Evolutionary conservation across 2,888 invertebrate genomes (phyloP).

Genomic region (Andrena flavipes): DNA sequence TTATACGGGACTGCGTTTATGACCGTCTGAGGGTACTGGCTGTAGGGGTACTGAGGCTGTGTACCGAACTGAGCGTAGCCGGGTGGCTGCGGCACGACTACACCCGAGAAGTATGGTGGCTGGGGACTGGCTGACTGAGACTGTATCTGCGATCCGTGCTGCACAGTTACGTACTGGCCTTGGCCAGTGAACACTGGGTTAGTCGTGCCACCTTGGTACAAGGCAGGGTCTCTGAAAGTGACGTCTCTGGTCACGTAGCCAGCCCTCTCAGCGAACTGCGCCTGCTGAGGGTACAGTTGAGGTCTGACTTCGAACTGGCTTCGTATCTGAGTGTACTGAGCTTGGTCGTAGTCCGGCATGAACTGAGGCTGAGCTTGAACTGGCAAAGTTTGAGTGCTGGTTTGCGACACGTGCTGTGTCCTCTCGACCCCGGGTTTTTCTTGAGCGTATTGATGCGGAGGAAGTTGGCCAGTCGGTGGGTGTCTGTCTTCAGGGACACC

Average conservation of each 20-base stretch:
- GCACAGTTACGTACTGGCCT: constrained; percentile 80
- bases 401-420: constrained; percentile 79
- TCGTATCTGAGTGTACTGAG: constrained; percentile 80
- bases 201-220: constrained; percentile 76
- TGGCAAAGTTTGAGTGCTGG: constrained; percentile 79
- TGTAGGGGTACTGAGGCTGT: constrained; percentile 79
- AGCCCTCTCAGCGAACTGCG: constrained; percentile 78
- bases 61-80: constrained; percentile 73
- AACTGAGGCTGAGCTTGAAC: constrained; percentile 82
- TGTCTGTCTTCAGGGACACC: constrained; percentile 78
- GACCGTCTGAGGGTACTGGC: constrained; percentile 81
- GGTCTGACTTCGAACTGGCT: constrained; percentile 79
- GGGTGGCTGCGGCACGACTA: constrained; percentile 75
- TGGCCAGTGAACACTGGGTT: constrained; percentile 77
- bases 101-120: constrained; percentile 79
- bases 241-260: constrained; percentile 81
- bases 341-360: constrained; percentile 77
- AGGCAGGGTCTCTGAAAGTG: constrained; percentile 76
- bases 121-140: constrained; percentile 81
- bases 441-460: constrained; percentile 75
- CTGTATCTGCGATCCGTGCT: constrained; percentile 76
- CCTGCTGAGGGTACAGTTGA: constrained; percentile 77
- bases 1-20: constrained; percentile 80
- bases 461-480: constrained; percentile 74
- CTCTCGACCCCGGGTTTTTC: constrained; percentile 76